Evolutionary conservation across 2,888 invertebrate genomes (phyloP).

Genomic region (Apocheima hispidaria): DNA sequence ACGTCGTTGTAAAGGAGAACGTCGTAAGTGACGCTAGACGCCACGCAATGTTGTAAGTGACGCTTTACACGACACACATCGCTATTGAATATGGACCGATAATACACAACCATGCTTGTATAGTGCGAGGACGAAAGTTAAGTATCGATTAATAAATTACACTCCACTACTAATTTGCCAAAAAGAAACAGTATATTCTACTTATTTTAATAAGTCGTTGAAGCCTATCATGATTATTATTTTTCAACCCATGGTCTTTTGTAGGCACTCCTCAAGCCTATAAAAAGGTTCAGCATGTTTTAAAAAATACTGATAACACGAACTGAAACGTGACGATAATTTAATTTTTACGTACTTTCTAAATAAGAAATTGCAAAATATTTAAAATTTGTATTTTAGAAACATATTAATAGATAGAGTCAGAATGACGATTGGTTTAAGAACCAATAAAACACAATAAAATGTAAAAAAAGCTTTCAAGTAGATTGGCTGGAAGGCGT

Average conservation of each 20-base stretch:
- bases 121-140: too few relatives aligned
- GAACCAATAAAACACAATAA: neutral
- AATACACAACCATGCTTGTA: neutral
- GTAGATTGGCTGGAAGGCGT: neutral
- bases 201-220: too few relatives aligned
- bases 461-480: neutral
- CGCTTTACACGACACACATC: conserved; percentile 36
- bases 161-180: too few relatives aligned
- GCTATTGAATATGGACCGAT: neutral
- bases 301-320: neutral
- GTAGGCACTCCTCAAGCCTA: too few relatives aligned
- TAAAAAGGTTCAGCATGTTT: too few relatives aligned
- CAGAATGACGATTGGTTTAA: neutral
- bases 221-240: too few relatives aligned
- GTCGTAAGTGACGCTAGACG: neutral
- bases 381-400: neutral
- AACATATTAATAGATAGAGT: neutral
- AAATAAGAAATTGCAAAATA: neutral
- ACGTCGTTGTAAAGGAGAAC: neutral
- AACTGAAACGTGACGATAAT: neutral
- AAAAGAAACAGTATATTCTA: too few relatives aligned
- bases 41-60: conserved; percentile 55
- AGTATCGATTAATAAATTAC: too few relatives aligned
- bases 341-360: neutral
- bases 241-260: too few relatives aligned